Evolutionary conservation across 30 jellyfish, hydroid and myxozoan genomes (phyloP).

Genomic region (Pelagia noctiluca): DNA sequence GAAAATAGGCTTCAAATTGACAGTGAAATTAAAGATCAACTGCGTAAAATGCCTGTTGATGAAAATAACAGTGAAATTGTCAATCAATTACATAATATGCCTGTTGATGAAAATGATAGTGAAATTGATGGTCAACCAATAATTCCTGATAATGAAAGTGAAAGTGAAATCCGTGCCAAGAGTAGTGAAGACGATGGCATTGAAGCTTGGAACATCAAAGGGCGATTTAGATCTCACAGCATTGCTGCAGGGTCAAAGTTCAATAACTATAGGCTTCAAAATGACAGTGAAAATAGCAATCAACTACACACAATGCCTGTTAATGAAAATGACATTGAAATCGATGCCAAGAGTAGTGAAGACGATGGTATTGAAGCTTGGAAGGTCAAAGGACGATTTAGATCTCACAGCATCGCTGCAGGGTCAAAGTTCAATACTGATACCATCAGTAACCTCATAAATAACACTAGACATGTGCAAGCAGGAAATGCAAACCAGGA

Average conservation of each 20-base stretch:
- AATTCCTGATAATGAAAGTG: background rate
- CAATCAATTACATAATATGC: background rate
- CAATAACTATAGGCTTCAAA: no score
- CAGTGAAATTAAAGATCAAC: no score
- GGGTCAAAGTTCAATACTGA: background rate
- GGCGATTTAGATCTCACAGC: conserved; percentile 35
- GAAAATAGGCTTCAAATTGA: no score
- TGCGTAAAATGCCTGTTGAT: no score
- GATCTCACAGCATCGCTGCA: conserved; percentile 46
- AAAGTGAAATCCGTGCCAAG: background rate
- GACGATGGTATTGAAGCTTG: no score
- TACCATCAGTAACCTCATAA: background rate
- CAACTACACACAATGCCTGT: background rate
- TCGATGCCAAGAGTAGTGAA: background rate
- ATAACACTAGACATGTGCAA: background rate
- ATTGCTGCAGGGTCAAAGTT: background rate
- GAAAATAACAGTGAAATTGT: no score
- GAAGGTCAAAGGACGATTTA: conserved; percentile 40
- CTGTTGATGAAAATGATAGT: conserved; percentile 4
- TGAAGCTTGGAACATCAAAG: conserved; percentile 23
- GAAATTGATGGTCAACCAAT: no score
- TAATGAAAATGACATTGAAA: background rate
- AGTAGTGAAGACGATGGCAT: no score
- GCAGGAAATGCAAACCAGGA: background rate
- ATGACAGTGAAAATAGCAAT: no score